Conservation (phyloP, 2,888 invertebrate genomes). For the Globia sparganii region DNA sequence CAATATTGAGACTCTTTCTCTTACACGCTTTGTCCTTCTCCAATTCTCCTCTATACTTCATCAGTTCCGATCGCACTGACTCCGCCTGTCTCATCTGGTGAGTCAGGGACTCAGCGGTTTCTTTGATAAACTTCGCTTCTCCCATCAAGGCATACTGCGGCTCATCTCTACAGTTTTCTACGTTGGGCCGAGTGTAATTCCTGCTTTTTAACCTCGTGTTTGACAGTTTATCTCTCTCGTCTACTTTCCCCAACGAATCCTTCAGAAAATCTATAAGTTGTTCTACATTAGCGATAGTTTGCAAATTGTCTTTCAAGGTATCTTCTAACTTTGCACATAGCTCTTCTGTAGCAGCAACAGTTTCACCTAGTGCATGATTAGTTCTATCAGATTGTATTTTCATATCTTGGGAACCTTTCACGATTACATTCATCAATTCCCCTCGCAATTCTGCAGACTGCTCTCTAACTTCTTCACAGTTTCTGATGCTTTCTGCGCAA, state of each 20-base stretch:
- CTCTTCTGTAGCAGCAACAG: conserved; percentile 94
- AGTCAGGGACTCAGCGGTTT: conserved; percentile 85
- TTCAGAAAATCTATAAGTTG: conserved; percentile 93
- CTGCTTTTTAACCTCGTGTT: conserved; percentile 95
- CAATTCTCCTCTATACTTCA: conserved; percentile 91
- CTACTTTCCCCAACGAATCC: conserved; percentile 92
- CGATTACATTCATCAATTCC: conserved; percentile 93
- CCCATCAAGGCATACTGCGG: conserved; percentile 94
- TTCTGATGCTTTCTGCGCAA: conserved; percentile 93
- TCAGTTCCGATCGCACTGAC: conserved; percentile 85
- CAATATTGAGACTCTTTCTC: conserved; percentile 92
- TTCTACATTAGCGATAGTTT: conserved; percentile 94
- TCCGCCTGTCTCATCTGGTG: conserved; percentile 92
- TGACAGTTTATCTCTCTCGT: conserved; percentile 94
- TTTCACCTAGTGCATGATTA: conserved; percentile 93
- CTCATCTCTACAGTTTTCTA: conserved; percentile 95
- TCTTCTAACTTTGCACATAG: conserved; percentile 92
- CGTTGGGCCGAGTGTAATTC: conserved; percentile 92
- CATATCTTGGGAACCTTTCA: conserved; percentile 95
- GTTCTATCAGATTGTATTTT: conserved; percentile 95
- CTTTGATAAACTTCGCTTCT: conserved; percentile 92
- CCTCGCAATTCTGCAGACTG: conserved; percentile 92
- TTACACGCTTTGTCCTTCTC: conserved; percentile 94
- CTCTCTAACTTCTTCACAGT: conserved; percentile 94
- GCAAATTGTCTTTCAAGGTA: conserved; percentile 93